Base-by-base conservation (phyloP, 2,113 vertebrate genomes). In the Ammodytes marinus region DNA sequence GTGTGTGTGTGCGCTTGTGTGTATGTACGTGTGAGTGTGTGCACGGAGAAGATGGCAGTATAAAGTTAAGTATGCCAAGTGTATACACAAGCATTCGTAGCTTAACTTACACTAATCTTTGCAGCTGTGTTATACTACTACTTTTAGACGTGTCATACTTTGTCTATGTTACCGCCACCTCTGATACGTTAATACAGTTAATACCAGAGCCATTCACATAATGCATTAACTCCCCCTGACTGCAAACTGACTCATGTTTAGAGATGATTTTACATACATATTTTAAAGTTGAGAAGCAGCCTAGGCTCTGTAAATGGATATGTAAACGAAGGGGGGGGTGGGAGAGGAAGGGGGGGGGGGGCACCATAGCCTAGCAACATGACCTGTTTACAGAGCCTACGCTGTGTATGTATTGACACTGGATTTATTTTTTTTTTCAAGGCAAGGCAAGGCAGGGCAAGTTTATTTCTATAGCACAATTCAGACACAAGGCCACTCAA, bases 151-250 rank as follows among this genome's bases (percentile, higher is more conserved):
- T 3, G 1, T 53, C 37, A 49, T 43, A 7, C 42, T 46, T 64
- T 58, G 53, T n/a, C 5, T 27, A 3, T 42, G 2, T 43, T 49
- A 7, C 13, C 42, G 27, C 5, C 12, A 8, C 15, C 11, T 27
- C 27, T 27, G 27, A 27, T 27, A 27, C 47, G 17, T 63, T 13
- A 13, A 54, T 17, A 42, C 15, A 8, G 17, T 17, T 17, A 27
- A 37, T 11, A 2, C 53, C 40, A 15, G 43, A 68, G 45, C 9
- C 37, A 6, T 14, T 27, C 12, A 19, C 17, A 27, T 13, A 37
- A 10, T 52, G 12, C 19, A 61, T 69, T 45, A 69, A 70, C 27
- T 49, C 58, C 57, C 63, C 58, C 11, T 55, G 17, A 64, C 15
- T 2, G 39, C 11, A 47, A 27, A 64, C 15, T 2, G 39, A 68